phyloP scores from a whole-genome alignment of 1,140 invertebrate genomes.

The Lordiphosa clarofinis region DNA sequence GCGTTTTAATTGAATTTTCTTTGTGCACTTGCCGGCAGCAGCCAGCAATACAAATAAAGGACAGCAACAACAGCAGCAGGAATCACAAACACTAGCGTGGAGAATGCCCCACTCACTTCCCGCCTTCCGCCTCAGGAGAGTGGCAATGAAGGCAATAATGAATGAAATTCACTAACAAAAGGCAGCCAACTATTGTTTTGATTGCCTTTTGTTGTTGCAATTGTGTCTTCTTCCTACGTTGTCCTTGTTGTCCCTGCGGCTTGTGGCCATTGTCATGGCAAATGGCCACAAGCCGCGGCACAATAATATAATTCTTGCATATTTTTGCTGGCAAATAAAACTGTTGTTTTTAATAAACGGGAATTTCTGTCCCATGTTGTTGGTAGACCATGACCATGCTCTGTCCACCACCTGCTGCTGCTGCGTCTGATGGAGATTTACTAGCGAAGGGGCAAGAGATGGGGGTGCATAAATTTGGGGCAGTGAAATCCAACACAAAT shows the following conservation, averaged over 20 bases:
- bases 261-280: conserved; percentile 3
- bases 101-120: background rate
- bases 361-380: background rate
- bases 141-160: conserved; percentile 74
- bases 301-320: conserved; percentile 10
- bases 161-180: conserved; percentile 73
- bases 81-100: conserved; percentile 13
- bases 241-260: conserved; percentile 10
- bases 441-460: conserved; percentile 11
- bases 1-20: conserved; percentile 80
- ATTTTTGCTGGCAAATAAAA: conserved; percentile 15
- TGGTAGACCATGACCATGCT: background rate
- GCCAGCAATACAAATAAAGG: conserved; percentile 47
- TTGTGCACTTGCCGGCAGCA: conserved; percentile 48
- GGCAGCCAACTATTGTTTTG: conserved; percentile 75
- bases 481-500: too few species aligned
- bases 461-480: too few species aligned
- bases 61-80: conserved; percentile 31
- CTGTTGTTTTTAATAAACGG: conserved; percentile 48
- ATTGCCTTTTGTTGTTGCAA: conserved; percentile 47
- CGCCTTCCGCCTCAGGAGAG: conserved; percentile 20
- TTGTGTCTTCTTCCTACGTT: conserved; percentile 9
- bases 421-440: conserved; percentile 48
- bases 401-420: conserved; percentile 19
- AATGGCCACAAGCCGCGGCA: background rate